Evolutionary conservation across 2,888 invertebrate species (phyloP), one percentile per base, ranked within the genome.

Genomic region (Reticulitermes lucifugus): DNA sequence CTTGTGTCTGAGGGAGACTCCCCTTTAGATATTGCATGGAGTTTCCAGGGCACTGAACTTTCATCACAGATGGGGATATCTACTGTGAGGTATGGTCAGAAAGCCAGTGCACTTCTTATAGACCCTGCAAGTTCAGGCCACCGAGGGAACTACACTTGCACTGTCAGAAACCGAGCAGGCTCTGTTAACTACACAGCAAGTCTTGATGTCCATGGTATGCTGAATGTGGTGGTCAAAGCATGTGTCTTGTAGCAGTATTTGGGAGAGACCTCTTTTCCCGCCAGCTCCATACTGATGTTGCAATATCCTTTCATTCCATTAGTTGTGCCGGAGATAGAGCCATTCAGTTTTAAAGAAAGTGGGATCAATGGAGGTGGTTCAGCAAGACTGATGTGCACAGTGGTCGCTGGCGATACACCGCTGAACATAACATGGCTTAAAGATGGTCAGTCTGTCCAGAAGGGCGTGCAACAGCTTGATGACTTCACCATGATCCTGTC

Each of bases 1-100:
- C 92, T 94, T 92, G 92, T 94, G 86, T 92, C 92, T 71, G 92
- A 93, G 88, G 95, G 94, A 86, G 93, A 93, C 89, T 89, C 90
- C 83, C 93, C 93, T 85, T 89, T 94, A 88, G 90, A 92, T 88
- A 92, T 93, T 88, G 89, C 89, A 86, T 94, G 94, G 94, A 92
- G 88, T 87, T 92, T 93, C 89, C 90, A 92, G 86, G 91, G 92
- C 83, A 89, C 90, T 86, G 87, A 91, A 88, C 88, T 92, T 86
- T 90, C 90, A 71, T 89, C 87, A 70, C 87, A 88, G 88, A 87
- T 89, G 86, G 91, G 91, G 59, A 91, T 86, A 88, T 89, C 85
- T 88, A 91, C 85, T 5, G 91, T 90, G 81, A 91, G 90, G 88
- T 90, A 92, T 86, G 92, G 92, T n/a, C 89, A 89, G 82, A 91